Evolutionary conservation across 2,113 vertebrate genomes (phyloP).

Genomic region (Penelope pileata): DNA sequence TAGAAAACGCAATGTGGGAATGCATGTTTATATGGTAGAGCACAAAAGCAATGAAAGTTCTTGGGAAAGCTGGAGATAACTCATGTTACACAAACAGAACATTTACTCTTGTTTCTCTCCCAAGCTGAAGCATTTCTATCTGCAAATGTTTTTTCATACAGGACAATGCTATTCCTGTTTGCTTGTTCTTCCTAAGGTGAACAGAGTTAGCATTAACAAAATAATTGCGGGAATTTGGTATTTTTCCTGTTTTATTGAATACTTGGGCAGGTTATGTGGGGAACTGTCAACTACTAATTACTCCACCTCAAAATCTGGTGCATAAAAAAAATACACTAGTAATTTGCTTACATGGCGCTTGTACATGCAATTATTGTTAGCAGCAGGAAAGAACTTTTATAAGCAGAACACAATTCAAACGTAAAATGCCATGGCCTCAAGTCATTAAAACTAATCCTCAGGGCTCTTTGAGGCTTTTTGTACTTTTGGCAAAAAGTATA

Average conservation of each 20-base stretch:
- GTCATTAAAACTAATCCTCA: conserved; percentile 54
- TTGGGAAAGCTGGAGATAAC: conserved; percentile 29
- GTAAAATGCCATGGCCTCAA: conserved; percentile 46
- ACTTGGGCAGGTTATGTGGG: conserved; percentile 2
- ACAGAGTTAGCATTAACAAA: conserved; percentile 15
- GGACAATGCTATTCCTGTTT: conserved; percentile 33
- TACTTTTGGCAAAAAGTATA: conserved; percentile 48
- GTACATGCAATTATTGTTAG: conserved; percentile 36
- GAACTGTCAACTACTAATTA: conserved; percentile 8
- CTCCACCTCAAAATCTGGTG: conserved; percentile 21
- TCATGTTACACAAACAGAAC: not conserved
- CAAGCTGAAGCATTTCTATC: not conserved
- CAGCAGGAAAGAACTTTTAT: conserved; percentile 50
- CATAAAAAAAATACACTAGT: not conserved
- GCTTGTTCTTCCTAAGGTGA: not conserved
- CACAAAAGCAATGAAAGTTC: conserved; percentile 27
- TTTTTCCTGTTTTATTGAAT: conserved; percentile 22
- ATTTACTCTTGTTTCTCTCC: not conserved
- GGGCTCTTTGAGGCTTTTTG: conserved; percentile 47
- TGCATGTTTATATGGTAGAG: not conserved
- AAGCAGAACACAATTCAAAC: conserved; percentile 51
- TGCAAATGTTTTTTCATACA: not conserved
- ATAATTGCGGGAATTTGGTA: conserved; percentile 25
- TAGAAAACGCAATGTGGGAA: conserved; percentile 1
- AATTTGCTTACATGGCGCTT: conserved; percentile 46